Percentiles rank a stretch among this genome's conserved stretches.
Evolutionary conservation across 2,113 vertebrate genomes (phyloP).

Genomic region (Notothenia rossii): DNA sequence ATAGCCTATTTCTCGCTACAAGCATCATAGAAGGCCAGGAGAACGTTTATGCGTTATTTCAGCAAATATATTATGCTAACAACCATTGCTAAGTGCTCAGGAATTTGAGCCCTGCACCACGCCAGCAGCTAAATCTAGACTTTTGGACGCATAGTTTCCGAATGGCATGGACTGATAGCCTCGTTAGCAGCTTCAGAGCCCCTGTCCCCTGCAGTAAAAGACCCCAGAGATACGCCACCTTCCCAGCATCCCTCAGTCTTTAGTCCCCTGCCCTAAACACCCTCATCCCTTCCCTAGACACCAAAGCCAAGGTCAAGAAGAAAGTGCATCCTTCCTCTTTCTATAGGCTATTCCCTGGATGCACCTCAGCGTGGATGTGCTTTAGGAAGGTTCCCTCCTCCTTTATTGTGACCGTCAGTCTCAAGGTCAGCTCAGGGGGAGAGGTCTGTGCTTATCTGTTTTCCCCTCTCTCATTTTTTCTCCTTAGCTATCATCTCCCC

Average conservation of each 20-base stretch:
- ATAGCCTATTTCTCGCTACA: constrained; percentile 58
- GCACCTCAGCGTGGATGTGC: constrained; percentile 61
- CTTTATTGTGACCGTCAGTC: constrained; percentile 74
- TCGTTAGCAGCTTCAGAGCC: constrained; percentile 28
- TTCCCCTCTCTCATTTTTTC: constrained; percentile 26
- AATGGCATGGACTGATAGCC: constrained; percentile 33
- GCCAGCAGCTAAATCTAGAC: constrained; percentile 50
- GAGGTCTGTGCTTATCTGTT: constrained; percentile 76
- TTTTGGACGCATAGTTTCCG: constrained; percentile 36
- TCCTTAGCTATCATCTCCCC: constrained; percentile 47
- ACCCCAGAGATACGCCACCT: constrained; percentile 45
- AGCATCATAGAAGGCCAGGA: constrained; percentile 68
- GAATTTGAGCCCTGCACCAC: constrained; percentile 47
- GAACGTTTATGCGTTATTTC: constrained; percentile 73
- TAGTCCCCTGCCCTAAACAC: constrained; percentile 58
- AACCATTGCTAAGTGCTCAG: constrained; percentile 64
- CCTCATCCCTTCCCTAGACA: constrained; percentile 58
- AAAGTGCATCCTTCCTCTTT: constrained; percentile 65
- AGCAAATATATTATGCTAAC: constrained; percentile 71
- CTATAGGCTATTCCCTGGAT: constrained; percentile 73
- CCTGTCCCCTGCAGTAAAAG: constrained; percentile 38
- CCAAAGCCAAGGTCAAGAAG: constrained; percentile 81
- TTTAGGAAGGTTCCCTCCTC: constrained; percentile 75
- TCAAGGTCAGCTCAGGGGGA: constrained; percentile 80
- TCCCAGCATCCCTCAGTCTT: constrained; percentile 51